Percentiles rank a stretch among this genome's conserved stretches.
phyloP scores from a whole-genome alignment of 2,888 invertebrate genomes.

The Acronicta psi region DNA sequence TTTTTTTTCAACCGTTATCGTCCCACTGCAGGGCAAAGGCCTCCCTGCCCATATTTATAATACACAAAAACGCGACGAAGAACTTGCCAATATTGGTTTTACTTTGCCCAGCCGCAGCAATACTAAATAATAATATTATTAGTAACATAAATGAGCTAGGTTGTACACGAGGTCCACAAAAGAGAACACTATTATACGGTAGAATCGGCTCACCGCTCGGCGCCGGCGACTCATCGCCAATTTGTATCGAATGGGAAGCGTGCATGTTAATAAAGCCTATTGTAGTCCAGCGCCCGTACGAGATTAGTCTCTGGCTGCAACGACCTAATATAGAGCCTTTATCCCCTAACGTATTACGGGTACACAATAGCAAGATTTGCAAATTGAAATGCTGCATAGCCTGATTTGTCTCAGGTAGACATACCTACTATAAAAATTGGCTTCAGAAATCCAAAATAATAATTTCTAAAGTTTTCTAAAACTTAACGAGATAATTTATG shows the following conservation, averaged over 20 bases:
- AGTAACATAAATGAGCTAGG: conserved; percentile 1
- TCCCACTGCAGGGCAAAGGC: too few species aligned
- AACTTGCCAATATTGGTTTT: too few species aligned
- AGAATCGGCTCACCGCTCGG: conserved; percentile 54
- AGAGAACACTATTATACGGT: conserved; percentile 61
- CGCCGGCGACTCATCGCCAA: conserved; percentile 75
- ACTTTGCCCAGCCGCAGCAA: too few species aligned
- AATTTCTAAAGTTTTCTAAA: too few species aligned
- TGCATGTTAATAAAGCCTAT: conserved; percentile 86
- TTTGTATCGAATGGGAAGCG: conserved; percentile 77
- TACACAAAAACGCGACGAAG: too few species aligned
- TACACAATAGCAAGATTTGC: conserved; percentile 44
- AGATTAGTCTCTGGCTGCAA: conserved; percentile 71
- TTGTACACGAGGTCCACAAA: conserved; percentile 7
- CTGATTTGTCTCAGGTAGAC: neutral
- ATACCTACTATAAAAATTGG: neutral
- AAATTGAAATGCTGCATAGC: conserved; percentile 9
- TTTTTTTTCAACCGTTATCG: too few species aligned
- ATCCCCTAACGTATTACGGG: conserved; percentile 46
- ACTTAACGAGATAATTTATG: too few species aligned
- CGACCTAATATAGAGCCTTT: conserved; percentile 45
- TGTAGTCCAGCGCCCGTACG: conserved; percentile 70
- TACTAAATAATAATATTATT: neutral
- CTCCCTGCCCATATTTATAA: too few species aligned
- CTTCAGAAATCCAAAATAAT: neutral